phyloP scores from a whole-genome alignment of 2,888 invertebrate species.

The Cotesia congregata region DNA sequence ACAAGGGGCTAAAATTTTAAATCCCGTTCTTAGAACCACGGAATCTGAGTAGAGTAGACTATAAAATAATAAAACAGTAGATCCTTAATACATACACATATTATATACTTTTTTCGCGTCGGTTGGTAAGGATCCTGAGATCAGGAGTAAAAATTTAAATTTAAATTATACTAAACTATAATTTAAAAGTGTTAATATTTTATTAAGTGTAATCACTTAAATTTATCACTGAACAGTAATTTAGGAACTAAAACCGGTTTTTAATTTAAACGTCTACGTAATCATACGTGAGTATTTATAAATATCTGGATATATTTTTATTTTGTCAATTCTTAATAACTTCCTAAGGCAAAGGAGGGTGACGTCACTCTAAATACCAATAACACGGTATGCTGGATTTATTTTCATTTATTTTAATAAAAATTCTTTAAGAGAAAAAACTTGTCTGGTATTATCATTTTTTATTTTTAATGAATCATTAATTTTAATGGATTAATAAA shows the following conservation, averaged over 20 bases:
- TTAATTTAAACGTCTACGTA: neutral
- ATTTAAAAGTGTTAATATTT: conserved; percentile 43
- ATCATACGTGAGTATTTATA: neutral
- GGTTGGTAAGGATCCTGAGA: neutral
- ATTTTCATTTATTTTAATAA: neutral
- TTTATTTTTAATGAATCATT: no score
- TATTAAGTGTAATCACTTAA: conserved; percentile 51
- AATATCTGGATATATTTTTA: neutral
- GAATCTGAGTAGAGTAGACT: conserved; percentile 50
- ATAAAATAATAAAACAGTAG: conserved; percentile 16
- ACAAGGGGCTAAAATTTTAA: conserved; percentile 48
- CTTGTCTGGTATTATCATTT: no score
- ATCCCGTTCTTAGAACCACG: conserved; percentile 54
- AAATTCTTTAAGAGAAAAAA: neutral
- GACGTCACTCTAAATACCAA: neutral
- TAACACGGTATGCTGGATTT: neutral
- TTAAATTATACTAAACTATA: neutral
- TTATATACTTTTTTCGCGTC: conserved; percentile 3
- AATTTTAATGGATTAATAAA: no score
- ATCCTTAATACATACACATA: neutral
- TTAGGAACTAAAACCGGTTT: conserved; percentile 11
- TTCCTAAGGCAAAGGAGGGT: neutral
- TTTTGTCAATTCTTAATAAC: neutral
- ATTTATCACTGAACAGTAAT: conserved; percentile 43
- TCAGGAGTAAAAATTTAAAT: neutral